Percentiles rank a stretch among this genome's conserved stretches.
Conservation (phyloP, 1,140 invertebrate species). For the Streblospio benedicti region DNA sequence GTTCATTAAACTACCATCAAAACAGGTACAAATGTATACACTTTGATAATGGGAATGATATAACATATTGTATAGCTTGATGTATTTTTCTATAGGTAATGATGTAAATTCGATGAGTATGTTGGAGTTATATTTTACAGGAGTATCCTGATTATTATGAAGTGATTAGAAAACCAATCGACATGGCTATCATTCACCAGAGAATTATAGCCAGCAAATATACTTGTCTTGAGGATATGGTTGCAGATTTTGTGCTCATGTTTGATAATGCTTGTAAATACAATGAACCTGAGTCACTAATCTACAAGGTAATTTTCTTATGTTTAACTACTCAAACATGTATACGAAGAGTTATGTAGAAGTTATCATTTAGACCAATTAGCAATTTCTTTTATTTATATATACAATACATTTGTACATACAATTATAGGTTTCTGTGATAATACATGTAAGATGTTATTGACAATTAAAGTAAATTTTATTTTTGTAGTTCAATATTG, state of each 20-base stretch:
- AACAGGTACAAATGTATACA: conserved; percentile 54
- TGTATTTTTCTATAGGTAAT: no score
- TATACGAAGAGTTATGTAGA: not conserved
- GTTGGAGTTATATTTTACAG: conserved; percentile 34
- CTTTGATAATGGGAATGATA: not conserved
- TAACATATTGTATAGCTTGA: no score
- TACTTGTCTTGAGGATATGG: conserved; percentile 77
- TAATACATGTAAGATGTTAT: no score
- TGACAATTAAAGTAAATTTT: no score
- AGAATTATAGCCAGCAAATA: conserved; percentile 73
- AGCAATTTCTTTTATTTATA: no score
- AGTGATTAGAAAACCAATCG: conserved; percentile 93
- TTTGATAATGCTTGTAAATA: conserved; percentile 99
- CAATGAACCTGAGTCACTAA: conserved; percentile 97
- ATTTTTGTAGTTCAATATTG: no score
- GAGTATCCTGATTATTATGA: conserved; percentile 98
- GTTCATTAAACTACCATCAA: conserved; percentile 64
- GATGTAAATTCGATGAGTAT: not conserved
- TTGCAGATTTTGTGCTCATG: conserved; percentile 90
- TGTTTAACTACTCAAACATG: not conserved
- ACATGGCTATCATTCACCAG: conserved; percentile 88
- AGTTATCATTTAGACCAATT: no score
- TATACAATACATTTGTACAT: no score
- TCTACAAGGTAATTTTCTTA: conserved; percentile 70
- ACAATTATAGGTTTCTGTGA: no score